Evolutionary conservation across 2,888 invertebrate genomes (phyloP).

Genomic region (Nesidiocoris tenuis): DNA sequence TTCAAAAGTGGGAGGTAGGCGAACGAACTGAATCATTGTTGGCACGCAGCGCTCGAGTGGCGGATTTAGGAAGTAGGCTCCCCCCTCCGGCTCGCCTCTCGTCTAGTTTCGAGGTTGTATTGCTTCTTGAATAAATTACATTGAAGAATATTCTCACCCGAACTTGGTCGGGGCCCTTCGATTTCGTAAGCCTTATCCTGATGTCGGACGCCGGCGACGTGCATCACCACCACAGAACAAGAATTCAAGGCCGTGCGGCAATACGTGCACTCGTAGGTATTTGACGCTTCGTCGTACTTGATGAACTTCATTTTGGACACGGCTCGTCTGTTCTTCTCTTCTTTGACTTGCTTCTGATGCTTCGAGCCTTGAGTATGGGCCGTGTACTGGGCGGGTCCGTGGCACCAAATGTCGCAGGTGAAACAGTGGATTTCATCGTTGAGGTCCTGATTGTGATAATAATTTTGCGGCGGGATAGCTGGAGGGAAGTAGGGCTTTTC

Average conservation of each 20-base stretch:
- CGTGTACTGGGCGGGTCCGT: neutral
- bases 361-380: neutral
- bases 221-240: neutral
- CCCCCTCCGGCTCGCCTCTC: too few species aligned
- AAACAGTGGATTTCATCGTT: neutral
- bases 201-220: neutral
- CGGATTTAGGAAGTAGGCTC: too few species aligned
- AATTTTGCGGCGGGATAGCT: too few species aligned
- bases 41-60: too few species aligned
- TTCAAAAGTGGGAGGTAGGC: too few species aligned
- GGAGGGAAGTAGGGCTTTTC: too few species aligned
- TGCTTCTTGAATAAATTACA: too few species aligned
- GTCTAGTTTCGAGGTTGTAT: too few species aligned
- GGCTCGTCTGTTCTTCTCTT: neutral
- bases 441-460: neutral
- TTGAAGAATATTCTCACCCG: too few species aligned
- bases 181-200: neutral
- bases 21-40: too few species aligned
- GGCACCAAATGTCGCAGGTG: neutral
- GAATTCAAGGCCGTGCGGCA: neutral
- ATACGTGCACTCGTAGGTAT: neutral
- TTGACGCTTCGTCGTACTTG: neutral
- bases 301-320: neutral
- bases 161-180: too few species aligned
- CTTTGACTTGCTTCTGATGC: neutral